Conservation (phyloP, 2,113 vertebrate genomes). For the Xyrauchen texanus region DNA sequence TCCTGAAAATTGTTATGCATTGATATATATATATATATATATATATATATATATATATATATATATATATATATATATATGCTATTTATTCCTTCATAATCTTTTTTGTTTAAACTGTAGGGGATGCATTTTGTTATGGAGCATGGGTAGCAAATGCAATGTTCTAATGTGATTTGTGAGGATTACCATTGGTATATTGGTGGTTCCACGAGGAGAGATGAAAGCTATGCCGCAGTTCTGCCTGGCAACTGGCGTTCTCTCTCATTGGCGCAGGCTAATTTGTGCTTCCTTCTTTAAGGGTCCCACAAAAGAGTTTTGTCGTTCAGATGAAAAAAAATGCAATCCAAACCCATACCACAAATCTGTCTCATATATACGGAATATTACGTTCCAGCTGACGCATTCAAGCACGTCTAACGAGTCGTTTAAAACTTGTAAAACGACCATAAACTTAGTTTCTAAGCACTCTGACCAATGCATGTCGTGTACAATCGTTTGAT, state of each 20-base stretch:
- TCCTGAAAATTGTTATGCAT: not conserved
- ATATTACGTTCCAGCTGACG: not conserved
- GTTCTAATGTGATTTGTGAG: not conserved
- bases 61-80: too few relatives aligned
- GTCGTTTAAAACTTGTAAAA: not conserved
- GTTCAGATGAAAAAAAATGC: not conserved
- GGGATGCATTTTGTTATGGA: not conserved
- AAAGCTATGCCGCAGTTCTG: constrained; percentile 78
- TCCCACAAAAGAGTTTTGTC: constrained; percentile 9
- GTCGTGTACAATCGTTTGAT: too few relatives aligned
- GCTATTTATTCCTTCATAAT: not conserved
- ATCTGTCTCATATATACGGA: not conserved
- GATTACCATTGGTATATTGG: not conserved
- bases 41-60: too few relatives aligned
- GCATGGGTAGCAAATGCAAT: not conserved
- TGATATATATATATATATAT: too few relatives aligned
- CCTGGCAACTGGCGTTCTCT: constrained; percentile 86
- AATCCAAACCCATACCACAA: not conserved
- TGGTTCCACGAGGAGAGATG: constrained; percentile 36
- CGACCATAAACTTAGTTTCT: not conserved
- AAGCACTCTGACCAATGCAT: too few relatives aligned
- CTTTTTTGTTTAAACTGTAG: not conserved
- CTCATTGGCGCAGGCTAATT: constrained; percentile 82
- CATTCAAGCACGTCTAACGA: not conserved
- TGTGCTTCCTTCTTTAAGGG: constrained; percentile 74